Evolutionary conservation across 2,113 vertebrate genomes (phyloP).

Genomic region (Heterochromis multidens): DNA sequence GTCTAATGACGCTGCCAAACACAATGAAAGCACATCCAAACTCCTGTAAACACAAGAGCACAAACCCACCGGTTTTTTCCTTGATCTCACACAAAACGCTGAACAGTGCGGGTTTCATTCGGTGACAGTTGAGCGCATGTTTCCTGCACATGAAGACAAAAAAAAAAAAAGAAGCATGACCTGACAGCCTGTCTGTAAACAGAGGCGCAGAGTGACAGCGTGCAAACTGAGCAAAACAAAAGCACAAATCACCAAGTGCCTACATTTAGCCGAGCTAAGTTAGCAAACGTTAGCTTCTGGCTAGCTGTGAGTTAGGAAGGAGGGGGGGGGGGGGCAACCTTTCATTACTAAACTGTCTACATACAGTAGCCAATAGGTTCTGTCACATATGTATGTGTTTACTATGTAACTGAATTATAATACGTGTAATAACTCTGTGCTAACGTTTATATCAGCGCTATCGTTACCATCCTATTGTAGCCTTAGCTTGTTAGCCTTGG

Average conservation of each 20-base stretch:
- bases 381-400: rapidly evolving
- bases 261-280: background rate
- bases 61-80: slow-evolving; percentile 77
- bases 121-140: slow-evolving; percentile 82
- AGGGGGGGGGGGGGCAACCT: background rate
- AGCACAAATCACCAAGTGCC: background rate
- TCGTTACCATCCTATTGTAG: background rate
- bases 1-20: background rate
- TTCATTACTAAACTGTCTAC: background rate
- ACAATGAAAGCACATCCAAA: background rate
- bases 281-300: slow-evolving; percentile 22
- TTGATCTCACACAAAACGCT: slow-evolving; percentile 83
- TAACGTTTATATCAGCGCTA: background rate
- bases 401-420: rapidly evolving
- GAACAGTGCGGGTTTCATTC: slow-evolving; percentile 83
- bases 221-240: slow-evolving; percentile 29
- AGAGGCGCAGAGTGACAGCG: background rate
- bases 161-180: slow-evolving; percentile 5
- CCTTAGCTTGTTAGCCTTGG: slow-evolving; percentile 6
- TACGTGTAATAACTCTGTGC: rapidly evolving
- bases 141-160: slow-evolving; percentile 69
- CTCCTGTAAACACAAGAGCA: background rate
- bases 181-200: background rate
- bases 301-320: background rate
- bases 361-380: rapidly evolving